These are phyloP conservation scores for Metridium senile DNA, from an alignment of 92 coral and sea anemone species.

Conservation along the genomic window DNA sequence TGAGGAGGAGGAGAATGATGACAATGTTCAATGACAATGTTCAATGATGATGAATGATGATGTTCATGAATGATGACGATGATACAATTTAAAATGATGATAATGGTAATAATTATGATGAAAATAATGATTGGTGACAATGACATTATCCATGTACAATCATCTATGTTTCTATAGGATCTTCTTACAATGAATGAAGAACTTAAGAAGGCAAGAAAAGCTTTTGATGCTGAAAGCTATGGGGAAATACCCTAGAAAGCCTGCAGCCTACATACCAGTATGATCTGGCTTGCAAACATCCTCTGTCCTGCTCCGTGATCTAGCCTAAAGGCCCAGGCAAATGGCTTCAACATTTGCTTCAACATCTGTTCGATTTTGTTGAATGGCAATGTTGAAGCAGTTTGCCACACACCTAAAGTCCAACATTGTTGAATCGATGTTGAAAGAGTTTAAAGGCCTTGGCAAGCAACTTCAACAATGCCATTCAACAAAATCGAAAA, in stretches of 20 bases:
- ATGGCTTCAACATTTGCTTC: no score
- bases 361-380: no score
- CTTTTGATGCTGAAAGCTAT: conserved; percentile 99
- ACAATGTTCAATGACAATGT: neutral
- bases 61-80: neutral
- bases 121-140: neutral
- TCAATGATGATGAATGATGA: neutral
- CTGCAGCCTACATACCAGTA: no score
- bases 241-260: conserved; percentile 75
- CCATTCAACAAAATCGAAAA: no score
- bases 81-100: neutral
- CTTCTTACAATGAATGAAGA: conserved; percentile 98
- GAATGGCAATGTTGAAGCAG: no score
- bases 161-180: conserved; percentile 51
- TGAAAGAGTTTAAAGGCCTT: no score
- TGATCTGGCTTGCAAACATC: no score
- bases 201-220: conserved; percentile 95
- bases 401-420: no score
- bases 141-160: neutral
- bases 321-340: no score
- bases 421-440: no score
- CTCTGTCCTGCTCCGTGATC: no score
- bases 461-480: no score
- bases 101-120: neutral
- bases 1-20: neutral